Evolutionary conservation across 92 coral and sea anemone species (phyloP), one percentile per base, ranked within the genome.

Genomic region (Porites evermanni): DNA sequence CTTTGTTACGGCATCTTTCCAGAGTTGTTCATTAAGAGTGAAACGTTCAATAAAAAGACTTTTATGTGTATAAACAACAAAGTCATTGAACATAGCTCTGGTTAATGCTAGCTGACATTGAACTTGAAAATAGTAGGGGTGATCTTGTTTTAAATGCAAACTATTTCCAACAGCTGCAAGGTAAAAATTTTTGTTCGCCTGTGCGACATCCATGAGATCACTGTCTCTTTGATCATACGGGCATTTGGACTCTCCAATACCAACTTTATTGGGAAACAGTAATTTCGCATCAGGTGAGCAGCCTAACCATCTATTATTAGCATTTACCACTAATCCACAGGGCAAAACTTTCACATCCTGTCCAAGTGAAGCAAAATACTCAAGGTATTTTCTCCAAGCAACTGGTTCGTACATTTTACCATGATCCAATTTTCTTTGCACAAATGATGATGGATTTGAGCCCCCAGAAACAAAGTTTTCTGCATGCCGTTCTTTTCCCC

Each of bases 321-420:
- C 66, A 70, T 82, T 71, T 32, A 88, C 80, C 14, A 88, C 77
- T 71, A 81, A 68, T 19, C 91, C 91, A 82, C 83, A 74, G 66
- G 87, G 87, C 50, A 64, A 81, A 80, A 88, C 88, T 14, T 88
- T 81, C 65, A 77, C 75, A 70, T 70, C 50, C 50, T 70, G n/a
- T 38, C 75, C 74, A 44, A 80, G 68, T 23, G 79, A 24, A 73
- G 64, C 38, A 65, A 88, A 80, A 67, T 81, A 88, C 26, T 73
- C 67, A 52, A 65, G 23, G 77, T 88, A 82, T 68, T 81, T 88
- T 73, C 82, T 86, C 78, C 81, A 84, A 58, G 92, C 89, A 56
- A 77, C 84, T 29, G 92, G 74, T 68, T 89, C 89, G 20, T 83
- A 89, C 92, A 89, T 83, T 77, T 66, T 80, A 52, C 92, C 92